A percentile compares a stretch with the other conserved stretches of the same genome.
phyloP scores from a whole-genome alignment of 2,113 vertebrate species.

The Colistium nudipinnis region DNA sequence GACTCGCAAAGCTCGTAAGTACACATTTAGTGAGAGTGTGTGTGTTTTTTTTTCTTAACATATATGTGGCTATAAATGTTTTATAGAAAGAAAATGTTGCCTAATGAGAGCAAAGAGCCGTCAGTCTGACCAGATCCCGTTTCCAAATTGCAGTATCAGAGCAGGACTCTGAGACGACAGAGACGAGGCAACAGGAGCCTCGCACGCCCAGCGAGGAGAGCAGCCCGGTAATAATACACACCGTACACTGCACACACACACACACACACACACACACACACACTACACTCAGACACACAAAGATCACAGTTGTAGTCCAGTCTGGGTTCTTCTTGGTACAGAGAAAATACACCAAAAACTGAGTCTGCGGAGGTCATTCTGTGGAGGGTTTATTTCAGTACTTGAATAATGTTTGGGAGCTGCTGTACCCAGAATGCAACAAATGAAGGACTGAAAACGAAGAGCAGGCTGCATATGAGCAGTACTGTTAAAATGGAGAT shows the following conservation, averaged over 20 bases:
- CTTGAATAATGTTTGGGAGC: background rate
- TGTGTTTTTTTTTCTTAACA: background rate
- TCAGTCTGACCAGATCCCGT: constrained; percentile 6
- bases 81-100: background rate
- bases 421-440: background rate
- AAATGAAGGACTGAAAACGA: background rate
- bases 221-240: constrained; percentile 71
- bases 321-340: background rate
- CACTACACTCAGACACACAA: background rate
- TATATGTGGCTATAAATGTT: background rate
- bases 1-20: constrained; percentile 95
- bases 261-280: background rate
- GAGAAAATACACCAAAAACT: too few relatives aligned
- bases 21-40: background rate
- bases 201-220: constrained; percentile 75
- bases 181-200: constrained; percentile 68
- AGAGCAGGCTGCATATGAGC: background rate
- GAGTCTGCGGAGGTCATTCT: too few relatives aligned
- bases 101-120: background rate
- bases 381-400: background rate
- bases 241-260: background rate
- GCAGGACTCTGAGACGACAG: constrained; percentile 78
- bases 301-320: background rate
- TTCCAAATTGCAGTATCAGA: constrained; percentile 77
- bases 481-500: too few relatives aligned